Percentiles rank a stretch among this genome's conserved stretches.
Evolutionary conservation across 2,797 vertebrate species (phyloP).

Genomic region (Notolabrus celidotus): DNA sequence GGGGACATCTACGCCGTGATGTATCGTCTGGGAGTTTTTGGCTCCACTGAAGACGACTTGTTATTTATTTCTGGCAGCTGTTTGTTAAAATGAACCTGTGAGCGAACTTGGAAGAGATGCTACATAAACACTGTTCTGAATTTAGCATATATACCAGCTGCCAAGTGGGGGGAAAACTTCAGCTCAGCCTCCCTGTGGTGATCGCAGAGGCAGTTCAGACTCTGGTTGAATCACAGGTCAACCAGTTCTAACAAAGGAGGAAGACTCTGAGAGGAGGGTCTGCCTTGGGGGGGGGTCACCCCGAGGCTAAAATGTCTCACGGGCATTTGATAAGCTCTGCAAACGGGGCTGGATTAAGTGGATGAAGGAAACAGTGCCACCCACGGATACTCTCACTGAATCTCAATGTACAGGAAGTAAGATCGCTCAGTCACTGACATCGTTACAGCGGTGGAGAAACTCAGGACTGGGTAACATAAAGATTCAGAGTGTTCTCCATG

Average conservation of each 20-base stretch:
- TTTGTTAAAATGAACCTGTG: no score
- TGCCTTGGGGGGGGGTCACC: background rate
- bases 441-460: no score
- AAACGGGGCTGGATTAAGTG: background rate
- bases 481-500: no score
- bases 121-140: background rate
- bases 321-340: background rate
- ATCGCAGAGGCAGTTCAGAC: background rate
- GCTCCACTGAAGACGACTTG: no score
- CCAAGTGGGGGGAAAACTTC: background rate
- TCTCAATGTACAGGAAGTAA: no score
- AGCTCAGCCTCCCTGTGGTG: constrained; percentile 10
- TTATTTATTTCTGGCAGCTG: constrained; percentile 5
- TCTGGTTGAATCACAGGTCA: background rate
- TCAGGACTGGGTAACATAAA: no score
- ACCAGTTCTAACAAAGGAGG: background rate
- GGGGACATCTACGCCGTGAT: no score
- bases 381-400: no score
- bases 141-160: background rate
- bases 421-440: no score
- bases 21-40: no score
- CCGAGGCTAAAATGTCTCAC: background rate
- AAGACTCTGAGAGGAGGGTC: background rate
- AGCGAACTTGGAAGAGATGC: background rate
- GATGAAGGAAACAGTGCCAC: no score